A percentile compares a stretch with the other conserved stretches of the same genome.
Evolutionary conservation across 2,113 vertebrate species (phyloP).

Genomic region (Dipodomys spectabilis): DNA sequence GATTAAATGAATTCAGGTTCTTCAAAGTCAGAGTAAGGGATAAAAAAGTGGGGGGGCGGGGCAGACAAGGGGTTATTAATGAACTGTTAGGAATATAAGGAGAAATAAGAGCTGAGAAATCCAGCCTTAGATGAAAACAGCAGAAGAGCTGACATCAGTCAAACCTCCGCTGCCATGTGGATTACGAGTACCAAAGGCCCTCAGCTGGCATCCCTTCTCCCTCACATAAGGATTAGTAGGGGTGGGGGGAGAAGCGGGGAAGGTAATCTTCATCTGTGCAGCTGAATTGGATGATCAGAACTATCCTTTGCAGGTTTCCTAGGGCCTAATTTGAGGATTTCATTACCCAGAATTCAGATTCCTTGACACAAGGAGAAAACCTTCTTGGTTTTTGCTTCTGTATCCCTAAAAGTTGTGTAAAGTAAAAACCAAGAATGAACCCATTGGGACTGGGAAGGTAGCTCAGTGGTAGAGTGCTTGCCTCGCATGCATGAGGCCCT

Average conservation of each 20-base stretch:
- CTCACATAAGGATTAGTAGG: too few species aligned
- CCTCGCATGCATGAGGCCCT: too few species aligned
- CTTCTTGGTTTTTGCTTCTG: background rate
- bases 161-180: background rate
- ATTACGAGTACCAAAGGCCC: background rate
- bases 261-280: too few species aligned
- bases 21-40: conserved; percentile 62
- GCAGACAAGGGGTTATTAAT: conserved; percentile 62
- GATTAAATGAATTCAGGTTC: conserved; percentile 77
- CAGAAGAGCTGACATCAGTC: background rate
- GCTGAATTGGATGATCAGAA: background rate
- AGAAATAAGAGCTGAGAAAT: conserved; percentile 47
- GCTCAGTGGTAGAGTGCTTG: too few species aligned
- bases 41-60: too few species aligned
- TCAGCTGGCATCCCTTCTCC: background rate
- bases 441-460: background rate
- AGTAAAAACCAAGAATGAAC: conserved; percentile 12
- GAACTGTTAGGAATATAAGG: conserved; percentile 61
- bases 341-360: conserved; percentile 7
- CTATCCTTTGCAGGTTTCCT: background rate
- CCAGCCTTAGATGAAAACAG: background rate
- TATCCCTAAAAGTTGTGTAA: conserved; percentile 2
- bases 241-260: too few species aligned
- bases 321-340: background rate
- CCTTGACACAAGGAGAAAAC: background rate